Base-by-base conservation (phyloP, 53 echinoderm and acorn worm genomes). In the Temnopleurus reevesii region DNA sequence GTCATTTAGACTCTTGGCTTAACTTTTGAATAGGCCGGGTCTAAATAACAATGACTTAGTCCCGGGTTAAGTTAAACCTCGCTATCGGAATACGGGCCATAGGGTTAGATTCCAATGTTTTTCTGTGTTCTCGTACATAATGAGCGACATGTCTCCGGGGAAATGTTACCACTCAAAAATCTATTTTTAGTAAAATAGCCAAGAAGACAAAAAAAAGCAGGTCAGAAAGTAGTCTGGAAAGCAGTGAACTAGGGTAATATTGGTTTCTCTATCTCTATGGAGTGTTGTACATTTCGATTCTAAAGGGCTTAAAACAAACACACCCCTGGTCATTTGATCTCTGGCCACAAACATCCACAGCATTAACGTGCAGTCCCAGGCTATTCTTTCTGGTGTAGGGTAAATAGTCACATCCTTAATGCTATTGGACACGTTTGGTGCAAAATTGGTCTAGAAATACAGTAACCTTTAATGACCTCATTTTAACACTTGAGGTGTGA, bases 241-340 rank as follows among this genome's bases (percentile, higher is more conserved):
- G 30, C 61, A 61, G 33, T 61, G 61, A 15, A 31, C 12, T 4
- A 2, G 31, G 61, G 61, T 33, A 31, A 6, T 7, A 21, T 30
- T 12, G 4, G 29, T 41, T 3, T 76, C 2, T 76, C 18, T 43
- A 5, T 23, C 24, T 61, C 61, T 61, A 15, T 21, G 30, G 34
- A 45, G 41, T 76, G 76, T 45, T 76, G 27, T 47, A 12, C 28
- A 46, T 46, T 29, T 46, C 21, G 43, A 45, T n/a, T 49, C 49
- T 15, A 47, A 24, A 46, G 76, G 15, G 46, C 79, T 45, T n/a
- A n/a, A 2, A 29, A n/a, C 26, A 12, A 25, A 25, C 47, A 77
- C 17, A n/a, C 47, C 79, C 47, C 15, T 77, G 47, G 79, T 77
- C 79, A 77, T 49, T 25, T 77, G 47, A 77, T 49, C 79, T 29